Conservation (phyloP, 1,140 invertebrate species). For the Venustaconcha ellipsiformis region DNA sequence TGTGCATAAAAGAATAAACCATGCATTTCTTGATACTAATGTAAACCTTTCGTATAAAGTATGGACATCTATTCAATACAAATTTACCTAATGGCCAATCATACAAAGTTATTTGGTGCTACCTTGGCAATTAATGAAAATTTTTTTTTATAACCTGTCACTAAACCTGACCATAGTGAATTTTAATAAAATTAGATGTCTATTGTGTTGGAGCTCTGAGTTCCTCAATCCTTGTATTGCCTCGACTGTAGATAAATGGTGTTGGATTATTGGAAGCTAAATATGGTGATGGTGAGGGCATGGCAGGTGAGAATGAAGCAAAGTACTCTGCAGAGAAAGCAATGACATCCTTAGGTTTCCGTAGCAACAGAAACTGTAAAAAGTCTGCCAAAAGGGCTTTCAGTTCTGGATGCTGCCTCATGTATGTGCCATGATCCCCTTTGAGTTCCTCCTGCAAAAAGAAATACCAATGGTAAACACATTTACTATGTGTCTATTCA, state of each 20-base stretch:
- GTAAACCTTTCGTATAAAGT: no score
- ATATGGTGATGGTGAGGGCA: constrained; percentile 57
- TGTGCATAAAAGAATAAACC: no score
- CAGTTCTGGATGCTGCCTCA: constrained; percentile 67
- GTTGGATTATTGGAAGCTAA: constrained; percentile 56
- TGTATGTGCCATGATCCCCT: constrained; percentile 64
- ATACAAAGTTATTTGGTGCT: no score
- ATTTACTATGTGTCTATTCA: neutral
- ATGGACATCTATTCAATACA: no score
- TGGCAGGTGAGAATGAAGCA: constrained; percentile 64
- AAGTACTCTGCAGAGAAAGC: constrained; percentile 69
- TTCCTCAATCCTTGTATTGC: constrained; percentile 64
- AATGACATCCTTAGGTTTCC: constrained; percentile 67
- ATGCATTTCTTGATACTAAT: no score
- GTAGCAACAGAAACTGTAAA: constrained; percentile 66
- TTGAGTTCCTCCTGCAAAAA: constrained; percentile 64
- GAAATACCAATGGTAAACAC: constrained; percentile 1
- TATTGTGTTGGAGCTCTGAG: constrained; percentile 53
- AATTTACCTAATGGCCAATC: no score
- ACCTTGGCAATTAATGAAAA: no score
- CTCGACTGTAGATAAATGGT: constrained; percentile 60
- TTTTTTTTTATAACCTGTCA: no score
- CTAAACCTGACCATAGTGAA: neutral
- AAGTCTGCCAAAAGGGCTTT: constrained; percentile 67
- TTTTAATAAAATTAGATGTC: constrained; percentile 1